Evolutionary conservation across 2,797 vertebrate genomes (phyloP).

Genomic region (Calcarius lapponicus): DNA sequence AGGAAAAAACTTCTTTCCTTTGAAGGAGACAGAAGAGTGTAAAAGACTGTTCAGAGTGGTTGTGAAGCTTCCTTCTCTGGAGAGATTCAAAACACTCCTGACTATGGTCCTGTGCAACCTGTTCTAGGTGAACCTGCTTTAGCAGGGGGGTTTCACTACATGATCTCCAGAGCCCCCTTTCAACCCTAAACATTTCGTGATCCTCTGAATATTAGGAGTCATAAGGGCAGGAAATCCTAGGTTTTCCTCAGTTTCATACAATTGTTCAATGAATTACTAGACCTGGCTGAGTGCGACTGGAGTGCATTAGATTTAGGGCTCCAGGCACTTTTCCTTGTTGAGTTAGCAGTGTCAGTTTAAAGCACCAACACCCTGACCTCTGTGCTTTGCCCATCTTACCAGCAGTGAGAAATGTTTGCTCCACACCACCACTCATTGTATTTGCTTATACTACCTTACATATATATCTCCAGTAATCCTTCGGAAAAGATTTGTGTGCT

Average conservation of each 20-base stretch:
- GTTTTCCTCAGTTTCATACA: background rate
- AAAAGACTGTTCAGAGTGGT: background rate
- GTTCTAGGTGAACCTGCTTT: background rate
- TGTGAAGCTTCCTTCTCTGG: background rate
- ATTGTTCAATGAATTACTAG: background rate
- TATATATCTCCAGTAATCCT: background rate
- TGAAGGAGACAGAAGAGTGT: background rate
- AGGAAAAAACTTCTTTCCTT: background rate
- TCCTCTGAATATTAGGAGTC: background rate
- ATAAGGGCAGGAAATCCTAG: background rate
- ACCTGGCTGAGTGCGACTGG: accelerated
- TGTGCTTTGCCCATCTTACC: background rate
- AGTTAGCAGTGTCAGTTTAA: background rate
- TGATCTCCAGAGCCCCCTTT: background rate
- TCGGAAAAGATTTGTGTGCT: background rate
- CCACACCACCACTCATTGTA: accelerated
- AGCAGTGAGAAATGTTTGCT: background rate
- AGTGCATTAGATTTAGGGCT: background rate
- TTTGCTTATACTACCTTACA: background rate
- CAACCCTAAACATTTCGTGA: background rate
- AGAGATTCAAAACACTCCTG: background rate
- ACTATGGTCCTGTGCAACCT: background rate
- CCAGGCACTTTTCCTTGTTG: background rate
- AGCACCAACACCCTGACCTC: background rate
- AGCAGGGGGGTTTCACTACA: background rate